A percentile compares a stretch with the other conserved stretches of the same genome.
phyloP scores from a whole-genome alignment of 2,888 invertebrate species.

The Rhingia campestris region DNA sequence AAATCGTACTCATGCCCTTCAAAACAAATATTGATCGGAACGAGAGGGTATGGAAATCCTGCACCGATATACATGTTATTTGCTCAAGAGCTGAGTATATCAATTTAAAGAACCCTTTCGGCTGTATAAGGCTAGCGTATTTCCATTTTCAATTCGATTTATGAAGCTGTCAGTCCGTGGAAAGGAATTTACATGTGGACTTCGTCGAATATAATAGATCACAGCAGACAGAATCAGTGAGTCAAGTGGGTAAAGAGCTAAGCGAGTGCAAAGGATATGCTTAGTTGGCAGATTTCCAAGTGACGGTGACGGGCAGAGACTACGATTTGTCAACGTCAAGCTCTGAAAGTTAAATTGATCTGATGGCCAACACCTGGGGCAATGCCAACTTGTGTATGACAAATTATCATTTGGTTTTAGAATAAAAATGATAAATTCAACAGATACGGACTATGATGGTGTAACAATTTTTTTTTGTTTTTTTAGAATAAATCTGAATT shows the following conservation, averaged over 20 bases:
- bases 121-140: not conserved
- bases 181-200: slow-evolving; percentile 31
- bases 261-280: not conserved
- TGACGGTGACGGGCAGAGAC: slow-evolving; percentile 24
- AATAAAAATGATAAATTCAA: slow-evolving; percentile 17
- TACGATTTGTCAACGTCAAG: slow-evolving; percentile 57
- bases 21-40: slow-evolving; percentile 50
- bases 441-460: not conserved
- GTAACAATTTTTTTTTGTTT: not conserved
- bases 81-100: not conserved
- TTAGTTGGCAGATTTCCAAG: slow-evolving; percentile 51
- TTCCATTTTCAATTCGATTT: slow-evolving; percentile 31
- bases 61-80: slow-evolving; percentile 23
- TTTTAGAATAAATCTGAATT: not conserved
- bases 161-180: slow-evolving; percentile 30
- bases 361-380: slow-evolving; percentile 28
- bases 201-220: slow-evolving; percentile 32
- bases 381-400: slow-evolving; percentile 3
- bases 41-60: not conserved
- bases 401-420: slow-evolving; percentile 39
- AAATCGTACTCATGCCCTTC: slow-evolving; percentile 30
- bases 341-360: slow-evolving; percentile 38
- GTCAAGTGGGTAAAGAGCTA: not conserved
- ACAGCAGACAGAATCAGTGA: slow-evolving; percentile 5
- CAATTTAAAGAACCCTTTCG: slow-evolving; percentile 23